These are phyloP conservation scores for Hipparchia sbordonii DNA, from an alignment of 2,888 invertebrate genomes.

Conservation along the genomic window DNA sequence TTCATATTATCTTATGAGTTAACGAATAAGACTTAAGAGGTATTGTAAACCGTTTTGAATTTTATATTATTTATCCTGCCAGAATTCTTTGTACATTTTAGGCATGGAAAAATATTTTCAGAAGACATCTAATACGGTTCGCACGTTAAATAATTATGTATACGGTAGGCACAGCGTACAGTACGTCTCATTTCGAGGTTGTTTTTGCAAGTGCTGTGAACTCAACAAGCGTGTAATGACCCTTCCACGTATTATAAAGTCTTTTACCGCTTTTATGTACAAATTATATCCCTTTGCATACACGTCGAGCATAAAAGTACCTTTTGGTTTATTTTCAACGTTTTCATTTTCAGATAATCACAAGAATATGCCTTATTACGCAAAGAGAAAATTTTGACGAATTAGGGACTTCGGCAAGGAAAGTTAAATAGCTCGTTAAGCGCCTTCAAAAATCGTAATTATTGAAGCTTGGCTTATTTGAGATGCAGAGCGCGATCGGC, in stretches of 20 bases:
- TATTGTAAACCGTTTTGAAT: too few species aligned
- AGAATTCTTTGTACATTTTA: constrained; percentile 13
- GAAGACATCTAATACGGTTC: constrained; percentile 33
- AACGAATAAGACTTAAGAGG: too few species aligned
- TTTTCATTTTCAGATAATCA: constrained; percentile 49
- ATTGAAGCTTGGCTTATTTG: constrained; percentile 44
- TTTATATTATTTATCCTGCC: background rate
- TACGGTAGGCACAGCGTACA: constrained; percentile 41
- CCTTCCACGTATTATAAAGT: constrained; percentile 72
- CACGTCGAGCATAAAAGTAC: constrained; percentile 66
- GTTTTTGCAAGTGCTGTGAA: constrained; percentile 70
- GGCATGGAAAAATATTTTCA: constrained; percentile 25
- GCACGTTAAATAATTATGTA: constrained; percentile 35
- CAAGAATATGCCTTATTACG: constrained; percentile 41
- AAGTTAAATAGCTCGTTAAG: constrained; percentile 50
- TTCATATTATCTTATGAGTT: too few species aligned
- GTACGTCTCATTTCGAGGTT: constrained; percentile 55
- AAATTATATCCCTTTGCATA: constrained; percentile 69
- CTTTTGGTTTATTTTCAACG: constrained; percentile 56
- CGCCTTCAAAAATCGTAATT: constrained; percentile 40
- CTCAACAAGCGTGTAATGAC: constrained; percentile 73
- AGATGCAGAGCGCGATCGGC: constrained; percentile 41
- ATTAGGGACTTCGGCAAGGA: constrained; percentile 35
- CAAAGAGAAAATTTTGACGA: constrained; percentile 40
- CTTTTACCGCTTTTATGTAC: constrained; percentile 66